Evolutionary conservation across 1,140 invertebrate species (phyloP), one percentile per base, ranked within the genome.

Genomic region (Ctenoplectra terminalis): DNA sequence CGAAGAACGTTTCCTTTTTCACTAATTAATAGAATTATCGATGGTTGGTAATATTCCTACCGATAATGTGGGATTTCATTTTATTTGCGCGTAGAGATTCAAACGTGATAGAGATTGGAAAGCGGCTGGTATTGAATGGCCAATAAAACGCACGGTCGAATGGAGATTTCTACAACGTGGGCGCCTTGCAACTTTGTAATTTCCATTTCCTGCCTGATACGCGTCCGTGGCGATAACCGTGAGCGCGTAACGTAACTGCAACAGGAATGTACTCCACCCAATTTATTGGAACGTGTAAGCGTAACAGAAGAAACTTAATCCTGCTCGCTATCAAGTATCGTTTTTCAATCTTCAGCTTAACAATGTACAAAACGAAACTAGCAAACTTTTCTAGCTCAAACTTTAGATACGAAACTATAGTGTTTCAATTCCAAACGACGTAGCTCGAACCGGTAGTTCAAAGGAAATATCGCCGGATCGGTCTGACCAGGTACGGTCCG

Each of bases 21-120:
- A 43, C 54, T 83, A 84, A 84, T 84, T 78, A 50, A 61, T 4
- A 52, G 72, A 40, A 61, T 40, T 11, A 29, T 31, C 43, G 26
- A 0, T 8, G 34, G 20, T 40, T 40, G n/a, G 78, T 26, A 69
- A 70, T 15, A 6, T 71, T 82, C 37, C 23, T 5, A 23, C 31
- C 54, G 40, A 56, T 50, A 29, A 31, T 8, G 43, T 26, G 54
- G 9, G 1, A 13, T 56, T 5, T n/a, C n/a, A 54, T 29, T 70
- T 75, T 76, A 61, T 84, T 58, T 70, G 34, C 56, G 23, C 64
- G 63, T 5, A n/a, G 11, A 61, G 46, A 63, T 52, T 50, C 52
- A 46, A 31, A 11, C 40, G 50, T 17, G 23, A 7, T 11, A 15
- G 52, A 13, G 20, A 63, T 43, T 31, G 26, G 43, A 11, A 54